Evolutionary conservation across 2,888 invertebrate genomes (phyloP).

Genomic region (Plutella xylostella): DNA sequence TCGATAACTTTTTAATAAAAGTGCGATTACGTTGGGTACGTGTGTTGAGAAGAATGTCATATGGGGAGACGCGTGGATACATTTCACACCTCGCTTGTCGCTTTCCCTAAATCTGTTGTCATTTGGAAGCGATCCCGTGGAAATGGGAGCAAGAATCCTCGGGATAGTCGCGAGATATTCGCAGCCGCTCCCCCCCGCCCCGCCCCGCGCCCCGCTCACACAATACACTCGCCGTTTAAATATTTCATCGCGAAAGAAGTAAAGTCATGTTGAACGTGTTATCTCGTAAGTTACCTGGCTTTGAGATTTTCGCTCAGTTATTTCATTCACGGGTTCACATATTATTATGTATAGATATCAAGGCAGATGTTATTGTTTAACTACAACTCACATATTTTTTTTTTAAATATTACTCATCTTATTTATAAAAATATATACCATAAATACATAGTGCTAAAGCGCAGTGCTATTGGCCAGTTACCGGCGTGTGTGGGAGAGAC

Average conservation of each 20-base stretch:
- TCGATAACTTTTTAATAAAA: constrained; percentile 61
- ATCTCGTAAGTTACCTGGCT: too few relatives aligned
- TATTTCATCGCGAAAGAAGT: constrained; percentile 56
- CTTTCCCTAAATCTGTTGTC: constrained; percentile 67
- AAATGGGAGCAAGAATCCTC: constrained; percentile 58
- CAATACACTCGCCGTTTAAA: constrained; percentile 39
- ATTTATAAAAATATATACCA: too few relatives aligned
- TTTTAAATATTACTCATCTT: too few relatives aligned
- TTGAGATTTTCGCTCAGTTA: too few relatives aligned
- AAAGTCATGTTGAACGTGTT: constrained; percentile 41
- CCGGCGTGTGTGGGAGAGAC: too few relatives aligned
- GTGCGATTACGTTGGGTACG: constrained; percentile 53
- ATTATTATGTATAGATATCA: too few relatives aligned
- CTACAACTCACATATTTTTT: too few relatives aligned
- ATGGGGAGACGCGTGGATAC: constrained; percentile 57
- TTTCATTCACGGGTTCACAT: too few relatives aligned
- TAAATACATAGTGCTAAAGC: too few relatives aligned
- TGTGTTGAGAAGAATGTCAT: constrained; percentile 61
- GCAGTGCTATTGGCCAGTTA: too few relatives aligned
- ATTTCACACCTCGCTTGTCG: constrained; percentile 66
- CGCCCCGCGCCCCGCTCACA: constrained; percentile 20
- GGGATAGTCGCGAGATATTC: constrained; percentile 59
- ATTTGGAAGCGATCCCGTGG: constrained; percentile 59
- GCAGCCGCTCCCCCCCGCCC: constrained; percentile 58
- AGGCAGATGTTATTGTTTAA: too few relatives aligned